A percentile compares a stretch with the other conserved stretches of the same genome.
Conservation (phyloP, 2,888 invertebrate genomes). For the Drosophila mimica region DNA sequence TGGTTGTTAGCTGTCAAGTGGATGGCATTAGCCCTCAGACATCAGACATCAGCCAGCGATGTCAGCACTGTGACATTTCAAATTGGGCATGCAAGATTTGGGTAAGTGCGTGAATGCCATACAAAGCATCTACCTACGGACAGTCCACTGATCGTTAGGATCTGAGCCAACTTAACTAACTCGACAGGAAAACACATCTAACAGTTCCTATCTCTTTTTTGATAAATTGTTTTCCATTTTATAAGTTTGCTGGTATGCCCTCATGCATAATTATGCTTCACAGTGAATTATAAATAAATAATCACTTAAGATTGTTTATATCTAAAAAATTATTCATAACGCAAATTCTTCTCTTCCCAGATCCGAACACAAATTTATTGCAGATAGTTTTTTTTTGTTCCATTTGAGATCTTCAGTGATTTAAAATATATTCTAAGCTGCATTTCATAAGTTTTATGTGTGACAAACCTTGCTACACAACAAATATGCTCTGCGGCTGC, state of each 20-base stretch:
- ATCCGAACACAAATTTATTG: not conserved
- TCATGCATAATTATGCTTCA: not conserved
- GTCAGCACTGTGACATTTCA: slow-evolving; percentile 73
- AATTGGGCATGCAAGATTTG: slow-evolving; percentile 76
- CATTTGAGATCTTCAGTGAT: not conserved
- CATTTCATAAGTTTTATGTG: not conserved
- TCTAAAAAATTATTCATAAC: not conserved
- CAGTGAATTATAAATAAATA: not conserved
- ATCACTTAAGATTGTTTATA: slow-evolving; percentile 10
- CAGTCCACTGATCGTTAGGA: slow-evolving; percentile 18
- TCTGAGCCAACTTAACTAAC: slow-evolving; percentile 21
- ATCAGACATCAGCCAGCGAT: slow-evolving; percentile 48
- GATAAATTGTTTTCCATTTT: not conserved
- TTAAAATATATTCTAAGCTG: not conserved
- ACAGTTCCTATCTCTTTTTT: slow-evolving; percentile 1
- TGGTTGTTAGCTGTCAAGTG: slow-evolving; percentile 75
- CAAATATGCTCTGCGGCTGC: slow-evolving; percentile 9
- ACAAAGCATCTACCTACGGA: slow-evolving; percentile 6
- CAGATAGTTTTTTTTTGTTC: not conserved
- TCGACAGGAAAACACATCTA: slow-evolving; percentile 8
- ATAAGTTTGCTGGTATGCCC: not conserved
- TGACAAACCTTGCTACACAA: slow-evolving; percentile 8
- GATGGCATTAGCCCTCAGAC: slow-evolving; percentile 61
- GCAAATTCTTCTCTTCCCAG: not conserved
- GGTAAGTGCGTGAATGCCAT: slow-evolving; percentile 50